Evolutionary conservation across 2,113 vertebrate species (phyloP).

Genomic region (Xyrauchen texanus): DNA sequence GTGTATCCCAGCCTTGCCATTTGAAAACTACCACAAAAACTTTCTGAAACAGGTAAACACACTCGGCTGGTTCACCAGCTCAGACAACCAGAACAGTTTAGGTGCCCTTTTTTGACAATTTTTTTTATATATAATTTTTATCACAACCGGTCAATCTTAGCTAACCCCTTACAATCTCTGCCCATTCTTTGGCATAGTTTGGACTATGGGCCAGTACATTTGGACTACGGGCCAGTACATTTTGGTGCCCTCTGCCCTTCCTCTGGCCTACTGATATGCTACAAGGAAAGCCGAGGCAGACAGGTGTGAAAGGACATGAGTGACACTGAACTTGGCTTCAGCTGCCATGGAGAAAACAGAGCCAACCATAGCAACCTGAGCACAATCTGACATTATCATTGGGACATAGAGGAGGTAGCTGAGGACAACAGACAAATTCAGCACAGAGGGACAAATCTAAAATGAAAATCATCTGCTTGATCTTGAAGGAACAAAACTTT

Average conservation of each 20-base stretch:
- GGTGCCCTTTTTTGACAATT: no score
- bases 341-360: conserved; percentile 30
- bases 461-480: conserved; percentile 2
- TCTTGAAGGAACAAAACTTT: conserved; percentile 16
- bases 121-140: no score
- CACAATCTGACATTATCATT: conserved; percentile 27
- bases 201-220: no score
- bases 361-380: conserved; percentile 33
- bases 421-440: conserved; percentile 4
- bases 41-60: no score
- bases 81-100: no score
- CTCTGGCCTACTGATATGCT: conserved; percentile 31
- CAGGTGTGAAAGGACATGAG: conserved; percentile 51
- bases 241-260: conserved; percentile 34
- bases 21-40: no score
- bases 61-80: no score
- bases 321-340: conserved; percentile 37
- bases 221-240: conserved; percentile 9
- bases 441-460: neutral
- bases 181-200: conserved; percentile 3
- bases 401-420: conserved; percentile 16
- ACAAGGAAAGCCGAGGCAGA: conserved; percentile 44
- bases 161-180: conserved; percentile 31
- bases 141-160: neutral
- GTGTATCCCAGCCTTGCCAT: no score